Conservation (phyloP, 1,140 invertebrate genomes). For the Solenopsis fugax region DNA sequence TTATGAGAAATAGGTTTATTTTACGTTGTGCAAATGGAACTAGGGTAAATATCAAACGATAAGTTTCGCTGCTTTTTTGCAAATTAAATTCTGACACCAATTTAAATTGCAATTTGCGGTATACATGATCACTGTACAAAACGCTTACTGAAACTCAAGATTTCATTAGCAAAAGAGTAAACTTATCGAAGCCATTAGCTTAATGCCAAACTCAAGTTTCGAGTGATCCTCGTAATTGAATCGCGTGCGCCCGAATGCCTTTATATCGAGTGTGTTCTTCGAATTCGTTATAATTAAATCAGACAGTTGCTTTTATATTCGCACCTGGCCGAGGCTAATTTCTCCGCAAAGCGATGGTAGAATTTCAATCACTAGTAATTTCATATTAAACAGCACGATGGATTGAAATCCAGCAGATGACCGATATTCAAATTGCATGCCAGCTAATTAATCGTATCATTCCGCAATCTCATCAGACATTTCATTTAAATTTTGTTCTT, state of each 20-base stretch:
- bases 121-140: not conserved
- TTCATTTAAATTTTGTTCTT: conserved; percentile 61
- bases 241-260: conserved; percentile 17
- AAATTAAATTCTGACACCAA: conserved; percentile 1
- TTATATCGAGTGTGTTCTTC: conserved; percentile 34
- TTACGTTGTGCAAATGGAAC: not conserved
- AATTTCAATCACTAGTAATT: conserved; percentile 37
- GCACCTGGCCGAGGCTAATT: conserved; percentile 8
- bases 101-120: conserved; percentile 35
- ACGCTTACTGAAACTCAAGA: not conserved
- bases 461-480: conserved; percentile 7
- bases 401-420: conserved; percentile 32
- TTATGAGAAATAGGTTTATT: conserved; percentile 4
- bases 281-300: conserved; percentile 44
- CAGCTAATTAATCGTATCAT: conserved; percentile 62
- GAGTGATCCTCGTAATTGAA: conserved; percentile 51
- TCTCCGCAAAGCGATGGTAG: not conserved
- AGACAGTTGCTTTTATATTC: conserved; percentile 41
- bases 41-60: not conserved
- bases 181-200: conserved; percentile 49
- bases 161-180: conserved; percentile 49
- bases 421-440: conserved; percentile 50
- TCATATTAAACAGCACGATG: conserved; percentile 35
- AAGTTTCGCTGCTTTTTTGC: not conserved
- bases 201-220: conserved; percentile 34